phyloP scores from a whole-genome alignment of 2,113 vertebrate genomes.

The Haplochromis vanheusdeni region DNA sequence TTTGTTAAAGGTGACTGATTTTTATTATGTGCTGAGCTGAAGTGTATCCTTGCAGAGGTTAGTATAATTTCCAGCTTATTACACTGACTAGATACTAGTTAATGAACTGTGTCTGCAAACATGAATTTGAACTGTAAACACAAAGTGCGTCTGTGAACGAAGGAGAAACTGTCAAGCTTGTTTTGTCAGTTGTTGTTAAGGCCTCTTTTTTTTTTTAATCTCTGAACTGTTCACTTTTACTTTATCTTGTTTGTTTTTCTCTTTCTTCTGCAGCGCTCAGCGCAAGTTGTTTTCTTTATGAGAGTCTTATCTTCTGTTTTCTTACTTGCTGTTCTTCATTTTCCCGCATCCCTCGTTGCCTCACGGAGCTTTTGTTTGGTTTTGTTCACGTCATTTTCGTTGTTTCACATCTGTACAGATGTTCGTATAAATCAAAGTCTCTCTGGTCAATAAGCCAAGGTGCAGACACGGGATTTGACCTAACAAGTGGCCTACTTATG shows the following conservation, averaged over 20 bases:
- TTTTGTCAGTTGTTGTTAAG: not conserved
- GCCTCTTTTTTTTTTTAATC: not conserved
- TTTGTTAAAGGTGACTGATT: not conserved
- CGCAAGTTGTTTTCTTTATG: not conserved
- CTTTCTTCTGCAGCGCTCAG: not conserved
- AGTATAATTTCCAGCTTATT: not conserved
- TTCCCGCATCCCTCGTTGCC: not conserved
- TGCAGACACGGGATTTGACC: not conserved
- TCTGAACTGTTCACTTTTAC: not conserved
- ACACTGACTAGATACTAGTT: not conserved
- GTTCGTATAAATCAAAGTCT: conserved; percentile 35
- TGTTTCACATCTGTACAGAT: conserved; percentile 48
- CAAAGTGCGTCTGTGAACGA: not conserved
- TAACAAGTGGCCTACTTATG: conserved; percentile 5
- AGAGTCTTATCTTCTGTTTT: not conserved
- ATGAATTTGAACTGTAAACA: not conserved
- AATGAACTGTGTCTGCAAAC: not conserved
- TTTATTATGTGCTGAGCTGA: not conserved
- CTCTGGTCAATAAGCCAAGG: not conserved
- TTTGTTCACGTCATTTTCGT: not conserved
- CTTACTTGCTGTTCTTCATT: not conserved
- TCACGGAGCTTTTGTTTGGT: not conserved
- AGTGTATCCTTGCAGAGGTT: not conserved
- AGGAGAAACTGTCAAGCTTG: not conserved
- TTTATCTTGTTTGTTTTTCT: not conserved